Conservation (phyloP, 2,113 vertebrate genomes). For the Pandion haliaetus region DNA sequence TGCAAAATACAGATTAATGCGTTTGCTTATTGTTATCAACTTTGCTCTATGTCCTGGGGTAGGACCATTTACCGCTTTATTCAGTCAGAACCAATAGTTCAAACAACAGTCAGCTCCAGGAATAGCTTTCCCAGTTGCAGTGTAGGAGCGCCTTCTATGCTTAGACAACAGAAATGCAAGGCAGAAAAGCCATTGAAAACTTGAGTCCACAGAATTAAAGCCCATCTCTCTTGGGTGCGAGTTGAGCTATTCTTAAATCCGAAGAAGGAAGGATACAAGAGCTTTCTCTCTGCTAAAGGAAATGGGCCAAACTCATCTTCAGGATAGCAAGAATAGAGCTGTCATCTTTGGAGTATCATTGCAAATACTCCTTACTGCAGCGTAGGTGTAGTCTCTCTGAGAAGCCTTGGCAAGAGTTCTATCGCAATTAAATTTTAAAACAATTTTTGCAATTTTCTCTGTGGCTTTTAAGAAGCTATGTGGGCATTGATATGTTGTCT, state of each 20-base stretch:
- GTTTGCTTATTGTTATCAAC: conserved; percentile 7
- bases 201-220: not conserved
- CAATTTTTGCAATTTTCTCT: not conserved
- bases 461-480: not conserved
- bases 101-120: not conserved
- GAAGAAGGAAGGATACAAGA: not conserved
- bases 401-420: not conserved
- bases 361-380: not conserved
- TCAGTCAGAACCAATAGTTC: not conserved
- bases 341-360: not conserved
- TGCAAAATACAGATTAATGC: conserved; percentile 4
- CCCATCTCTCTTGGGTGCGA: not conserved
- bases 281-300: not conserved
- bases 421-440: not conserved
- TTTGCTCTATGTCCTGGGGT: not conserved
- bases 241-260: not conserved
- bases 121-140: not conserved
- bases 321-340: not conserved
- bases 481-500: not conserved
- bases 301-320: not conserved
- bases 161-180: not conserved
- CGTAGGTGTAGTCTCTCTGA: not conserved
- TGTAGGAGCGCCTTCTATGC: conserved; percentile 16
- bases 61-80: not conserved
- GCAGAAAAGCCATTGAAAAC: not conserved